Conservation (phyloP, 1,140 invertebrate genomes). For the Lineus longissimus region DNA sequence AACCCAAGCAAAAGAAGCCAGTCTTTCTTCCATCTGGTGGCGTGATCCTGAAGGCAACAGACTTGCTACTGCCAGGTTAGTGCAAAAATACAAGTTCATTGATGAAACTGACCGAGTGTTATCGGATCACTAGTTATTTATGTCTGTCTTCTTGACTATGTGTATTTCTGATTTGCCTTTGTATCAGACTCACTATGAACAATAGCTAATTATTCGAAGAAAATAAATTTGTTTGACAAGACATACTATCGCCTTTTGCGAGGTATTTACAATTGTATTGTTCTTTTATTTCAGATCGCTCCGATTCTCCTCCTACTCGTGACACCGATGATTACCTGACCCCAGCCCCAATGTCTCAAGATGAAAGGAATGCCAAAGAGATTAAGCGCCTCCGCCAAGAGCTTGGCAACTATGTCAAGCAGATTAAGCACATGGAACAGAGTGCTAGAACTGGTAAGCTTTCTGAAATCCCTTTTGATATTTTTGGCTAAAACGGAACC, state of each 20-base stretch:
- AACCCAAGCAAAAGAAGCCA: neutral
- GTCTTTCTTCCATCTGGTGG: too few species aligned
- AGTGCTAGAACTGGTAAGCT: conserved; percentile 31
- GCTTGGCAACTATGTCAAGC: conserved; percentile 34
- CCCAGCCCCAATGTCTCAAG: conserved; percentile 10
- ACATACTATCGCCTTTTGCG: too few species aligned
- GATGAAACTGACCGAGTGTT: neutral
- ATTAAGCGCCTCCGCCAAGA: conserved; percentile 37
- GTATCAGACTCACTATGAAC: too few species aligned
- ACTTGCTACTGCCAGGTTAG: too few species aligned
- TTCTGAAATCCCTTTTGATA: too few species aligned
- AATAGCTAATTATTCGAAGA: too few species aligned
- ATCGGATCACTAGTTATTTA: neutral
- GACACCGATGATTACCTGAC: conserved; percentile 33
- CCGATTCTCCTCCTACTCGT: conserved; percentile 36
- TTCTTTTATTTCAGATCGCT: conserved; percentile 20
- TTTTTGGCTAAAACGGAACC: too few species aligned
- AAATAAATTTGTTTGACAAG: too few species aligned
- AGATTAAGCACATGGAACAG: conserved; percentile 35
- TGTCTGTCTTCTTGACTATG: neutral
- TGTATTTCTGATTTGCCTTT: neutral
- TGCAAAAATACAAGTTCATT: too few species aligned
- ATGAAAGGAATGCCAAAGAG: conserved; percentile 26
- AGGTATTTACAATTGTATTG: too few species aligned
- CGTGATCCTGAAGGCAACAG: too few species aligned